These are phyloP conservation scores for Aphelinus atriplicis DNA, from an alignment of 1,140 invertebrate species.

Conservation along the genomic window DNA sequence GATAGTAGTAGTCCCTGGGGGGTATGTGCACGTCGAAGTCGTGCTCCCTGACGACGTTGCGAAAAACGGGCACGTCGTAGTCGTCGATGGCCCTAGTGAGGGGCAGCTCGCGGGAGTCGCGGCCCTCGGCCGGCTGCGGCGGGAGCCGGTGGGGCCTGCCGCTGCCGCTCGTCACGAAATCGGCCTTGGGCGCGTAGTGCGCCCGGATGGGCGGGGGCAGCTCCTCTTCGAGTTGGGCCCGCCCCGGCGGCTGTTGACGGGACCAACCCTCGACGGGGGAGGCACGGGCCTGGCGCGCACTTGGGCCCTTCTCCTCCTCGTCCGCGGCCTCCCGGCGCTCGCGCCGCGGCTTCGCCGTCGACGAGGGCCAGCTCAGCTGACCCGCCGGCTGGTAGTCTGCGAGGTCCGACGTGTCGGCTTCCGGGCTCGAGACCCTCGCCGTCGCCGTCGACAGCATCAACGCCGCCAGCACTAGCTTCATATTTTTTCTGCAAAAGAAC, in stretches of 20 bases:
- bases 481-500: conserved; percentile 4
- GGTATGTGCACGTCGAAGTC: conserved; percentile 53
- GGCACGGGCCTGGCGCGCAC: conserved; percentile 53
- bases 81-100: conserved; percentile 50
- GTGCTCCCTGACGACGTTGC: conserved; percentile 44
- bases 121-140: conserved; percentile 34
- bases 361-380: conserved; percentile 50
- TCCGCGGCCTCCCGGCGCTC: conserved; percentile 49
- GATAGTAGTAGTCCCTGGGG: conserved; percentile 49
- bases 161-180: conserved; percentile 55
- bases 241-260: conserved; percentile 43
- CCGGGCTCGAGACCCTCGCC: neutral
- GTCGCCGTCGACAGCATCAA: neutral
- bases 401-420: conserved; percentile 41
- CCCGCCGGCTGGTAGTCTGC: conserved; percentile 34
- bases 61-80: conserved; percentile 51
- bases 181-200: conserved; percentile 50
- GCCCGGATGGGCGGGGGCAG: neutral
- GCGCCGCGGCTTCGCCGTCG: conserved; percentile 47
- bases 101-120: conserved; percentile 55
- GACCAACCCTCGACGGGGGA: conserved; percentile 49
- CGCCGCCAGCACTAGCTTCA: neutral
- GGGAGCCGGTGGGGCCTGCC: neutral
- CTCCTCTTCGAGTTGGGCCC: conserved; percentile 27
- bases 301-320: conserved; percentile 50